Evolutionary conservation across 1,140 invertebrate genomes (phyloP), one percentile per base, ranked within the genome.

Genomic region (Goniozus legneri): DNA sequence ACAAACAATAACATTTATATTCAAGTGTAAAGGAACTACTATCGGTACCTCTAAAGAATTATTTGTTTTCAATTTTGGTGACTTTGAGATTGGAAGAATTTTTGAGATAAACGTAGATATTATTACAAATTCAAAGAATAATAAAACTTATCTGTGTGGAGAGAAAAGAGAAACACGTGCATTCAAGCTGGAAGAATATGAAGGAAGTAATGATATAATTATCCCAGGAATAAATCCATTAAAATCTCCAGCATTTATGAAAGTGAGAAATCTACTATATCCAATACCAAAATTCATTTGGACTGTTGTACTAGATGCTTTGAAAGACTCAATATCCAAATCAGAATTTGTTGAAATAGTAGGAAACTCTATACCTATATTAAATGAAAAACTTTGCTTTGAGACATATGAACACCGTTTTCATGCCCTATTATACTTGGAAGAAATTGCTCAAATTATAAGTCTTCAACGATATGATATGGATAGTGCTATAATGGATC

Each of bases 391-490:
- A 12, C 69, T 88, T 3, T 71, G 53, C 22, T 69, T 79, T 4
- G 39, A 60, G 3, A 86, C 80, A 59, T 88, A 88, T 56, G 74
- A 60, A 47, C 72, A 82, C 16, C 78, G 79, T 58, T 91, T 93
- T 68, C 80, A 85, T 41, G 65, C 77, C 14, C 72, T 94, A 18
- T 59, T 95, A 2, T 84, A 87, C 49, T 36, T 60, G 6, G 59
- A 64, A 18, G 56, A 65, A 33, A 50, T 58, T 44, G 49, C 36
- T 30, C 32, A 39, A 45, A 37, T 0, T 7, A 30, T 60, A 27
- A 35, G 35, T 19, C 24, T 92, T 44, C 79, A 82, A 50, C 78
- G 79, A 47, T 92, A 85, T 69, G 84, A 89, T 67, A 80, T 86
- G 52, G 69, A 82, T 30, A 79, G 80, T 50, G 83, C 82, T 7